A percentile compares a stretch with the other conserved stretches of the same genome.
Evolutionary conservation across 2,113 vertebrate genomes (phyloP).

Genomic region (Gavialis gangeticus): DNA sequence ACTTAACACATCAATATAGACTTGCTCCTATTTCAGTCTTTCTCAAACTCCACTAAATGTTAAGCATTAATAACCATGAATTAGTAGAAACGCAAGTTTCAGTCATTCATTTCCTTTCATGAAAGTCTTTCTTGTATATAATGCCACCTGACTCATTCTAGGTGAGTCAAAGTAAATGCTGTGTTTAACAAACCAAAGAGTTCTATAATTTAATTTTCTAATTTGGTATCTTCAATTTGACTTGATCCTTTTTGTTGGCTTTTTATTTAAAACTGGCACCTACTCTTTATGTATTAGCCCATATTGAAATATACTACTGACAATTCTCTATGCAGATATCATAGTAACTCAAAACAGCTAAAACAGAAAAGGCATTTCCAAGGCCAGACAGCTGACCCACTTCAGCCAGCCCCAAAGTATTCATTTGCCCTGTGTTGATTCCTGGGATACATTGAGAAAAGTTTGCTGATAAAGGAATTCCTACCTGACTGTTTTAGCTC

Average conservation of each 20-base stretch:
- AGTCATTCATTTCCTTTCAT: not conserved
- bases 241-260: slow-evolving; percentile 12
- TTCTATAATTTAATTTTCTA: slow-evolving; percentile 27
- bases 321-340: not conserved
- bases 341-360: not conserved
- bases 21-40: too few species aligned
- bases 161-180: not conserved
- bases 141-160: not conserved
- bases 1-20: not conserved
- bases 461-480: not conserved
- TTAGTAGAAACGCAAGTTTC: not conserved
- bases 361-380: not conserved
- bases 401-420: not conserved
- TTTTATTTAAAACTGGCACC: not conserved
- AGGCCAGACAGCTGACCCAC: not conserved
- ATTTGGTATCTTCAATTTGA: not conserved
- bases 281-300: not conserved
- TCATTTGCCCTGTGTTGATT: not conserved
- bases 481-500: not conserved
- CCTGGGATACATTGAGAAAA: not conserved
- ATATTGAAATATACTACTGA: not conserved
- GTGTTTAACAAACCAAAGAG: slow-evolving; percentile 11
- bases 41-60: not conserved
- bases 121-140: not conserved
- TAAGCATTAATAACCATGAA: not conserved